phyloP scores from a whole-genome alignment of 2,888 invertebrate species.

The Parthenolecanium corni region DNA sequence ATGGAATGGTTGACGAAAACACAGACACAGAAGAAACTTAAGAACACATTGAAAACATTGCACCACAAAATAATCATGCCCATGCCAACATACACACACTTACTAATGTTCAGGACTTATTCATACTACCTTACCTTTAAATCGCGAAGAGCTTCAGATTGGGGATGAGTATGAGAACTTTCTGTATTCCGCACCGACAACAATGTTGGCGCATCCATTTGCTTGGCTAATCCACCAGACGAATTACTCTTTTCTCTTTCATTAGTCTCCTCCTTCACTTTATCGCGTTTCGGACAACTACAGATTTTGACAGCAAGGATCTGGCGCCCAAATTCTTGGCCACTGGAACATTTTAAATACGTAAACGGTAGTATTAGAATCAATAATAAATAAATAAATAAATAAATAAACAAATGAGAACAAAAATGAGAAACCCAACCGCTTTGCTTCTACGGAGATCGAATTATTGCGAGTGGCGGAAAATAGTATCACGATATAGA shows the following conservation, averaged over 20 bases:
- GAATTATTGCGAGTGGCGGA: not conserved
- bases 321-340: slow-evolving; percentile 51
- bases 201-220: not conserved
- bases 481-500: too few species aligned
- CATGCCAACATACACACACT: too few species aligned
- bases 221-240: not conserved
- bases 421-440: too few species aligned
- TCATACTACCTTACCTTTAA: not conserved
- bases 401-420: too few species aligned
- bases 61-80: too few species aligned
- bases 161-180: not conserved
- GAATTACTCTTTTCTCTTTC: not conserved
- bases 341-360: slow-evolving; percentile 38
- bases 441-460: too few species aligned
- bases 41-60: too few species aligned
- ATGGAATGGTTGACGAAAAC: too few species aligned
- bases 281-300: slow-evolving; percentile 64
- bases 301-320: slow-evolving; percentile 58
- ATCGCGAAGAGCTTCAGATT: not conserved
- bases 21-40: too few species aligned
- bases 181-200: not conserved
- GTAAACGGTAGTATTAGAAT: too few species aligned
- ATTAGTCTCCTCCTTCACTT: slow-evolving; percentile 48
- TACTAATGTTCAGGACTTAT: too few species aligned
- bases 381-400: too few species aligned